Conservation (phyloP, 2,888 invertebrate species). For the Rhodophaea formosa region DNA sequence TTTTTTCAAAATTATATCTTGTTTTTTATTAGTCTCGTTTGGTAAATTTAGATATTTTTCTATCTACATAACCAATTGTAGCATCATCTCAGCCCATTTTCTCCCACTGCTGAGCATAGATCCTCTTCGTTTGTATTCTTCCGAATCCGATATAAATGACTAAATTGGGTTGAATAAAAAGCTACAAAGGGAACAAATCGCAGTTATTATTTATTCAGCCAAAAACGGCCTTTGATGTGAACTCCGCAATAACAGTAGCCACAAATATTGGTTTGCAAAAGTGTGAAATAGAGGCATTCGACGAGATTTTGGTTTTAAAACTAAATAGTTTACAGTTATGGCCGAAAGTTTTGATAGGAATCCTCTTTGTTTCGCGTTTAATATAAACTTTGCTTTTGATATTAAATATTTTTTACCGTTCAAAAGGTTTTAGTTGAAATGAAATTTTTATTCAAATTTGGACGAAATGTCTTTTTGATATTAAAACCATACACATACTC, state of each 20-base stretch:
- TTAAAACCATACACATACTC: too few relatives aligned
- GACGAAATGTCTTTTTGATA: too few relatives aligned
- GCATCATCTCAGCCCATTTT: too few relatives aligned
- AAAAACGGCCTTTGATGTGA: slow-evolving; percentile 17
- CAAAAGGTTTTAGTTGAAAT: background rate
- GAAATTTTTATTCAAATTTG: background rate
- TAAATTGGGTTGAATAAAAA: background rate
- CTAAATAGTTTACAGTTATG: slow-evolving; percentile 9
- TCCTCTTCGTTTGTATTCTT: too few relatives aligned
- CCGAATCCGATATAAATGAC: too few relatives aligned
- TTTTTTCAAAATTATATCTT: too few relatives aligned
- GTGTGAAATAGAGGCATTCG: slow-evolving; percentile 9
- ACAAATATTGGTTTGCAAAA: slow-evolving; percentile 14
- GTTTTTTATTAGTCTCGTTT: too few relatives aligned
- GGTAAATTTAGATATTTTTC: too few relatives aligned
- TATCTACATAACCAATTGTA: too few relatives aligned
- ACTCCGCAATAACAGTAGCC: slow-evolving; percentile 7
- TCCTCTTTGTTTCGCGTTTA: background rate
- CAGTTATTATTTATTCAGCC: slow-evolving; percentile 9
- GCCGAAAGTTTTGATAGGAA: background rate
- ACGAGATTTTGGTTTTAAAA: slow-evolving; percentile 9
- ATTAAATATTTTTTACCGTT: background rate
- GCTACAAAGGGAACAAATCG: background rate
- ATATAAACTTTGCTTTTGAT: background rate
- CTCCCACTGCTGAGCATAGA: too few relatives aligned